Evolutionary conservation across 2,888 invertebrate species (phyloP), one percentile per base, ranked within the genome.

Genomic region (Cheiracanthium punctorium): DNA sequence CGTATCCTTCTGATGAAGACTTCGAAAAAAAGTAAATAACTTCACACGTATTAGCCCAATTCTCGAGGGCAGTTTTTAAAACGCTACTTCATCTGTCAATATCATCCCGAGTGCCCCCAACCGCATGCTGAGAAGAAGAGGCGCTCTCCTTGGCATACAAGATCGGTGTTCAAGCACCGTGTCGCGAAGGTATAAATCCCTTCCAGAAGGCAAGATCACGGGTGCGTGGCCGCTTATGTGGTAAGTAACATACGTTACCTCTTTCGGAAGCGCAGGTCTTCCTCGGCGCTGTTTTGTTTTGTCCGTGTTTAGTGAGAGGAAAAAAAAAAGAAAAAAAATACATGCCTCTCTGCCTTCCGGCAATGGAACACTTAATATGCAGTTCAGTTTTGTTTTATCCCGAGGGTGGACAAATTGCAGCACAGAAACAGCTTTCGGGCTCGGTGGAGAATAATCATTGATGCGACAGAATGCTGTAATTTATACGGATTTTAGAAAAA

Each of bases 141-240:
- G 7, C 24, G 24, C 24, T 24, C 24, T 17, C 5, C 0, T 17
- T 7, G 58, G 58, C 58, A 58, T 58, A n/a, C n/a, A n/a, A n/a
- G n/a, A n/a, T 24, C n/a, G 58, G 4, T 58, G 58, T 12, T 58
- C 58, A 58, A 20, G 4, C 58, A 58, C 58, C 58, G 58, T n/a
- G n/a, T n/a, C n/a, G n/a, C n/a, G n/a, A 24, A 48, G 14, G 8
- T 10, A 48, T 12, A 48, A 17, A 48, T 2, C 10, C 4, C 48
- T 5, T 24, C 58, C 24, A 24, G 58, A 17, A 24, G 24, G 58
- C 2, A n/a, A 17, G 1, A 58, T 58, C 24, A 58, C 24, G 58
- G 58, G 58, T 58, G 58, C 58, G 58, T 58, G 58, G 12, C 24
- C 58, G 58, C 4, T 58, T 58, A 58, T 58, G 58, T 24, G 58